Percentiles rank a stretch among this genome's conserved stretches.
These are phyloP conservation scores for Tetragonula carbonaria DNA, from an alignment of 2,888 invertebrate species.

Conservation along the genomic window DNA sequence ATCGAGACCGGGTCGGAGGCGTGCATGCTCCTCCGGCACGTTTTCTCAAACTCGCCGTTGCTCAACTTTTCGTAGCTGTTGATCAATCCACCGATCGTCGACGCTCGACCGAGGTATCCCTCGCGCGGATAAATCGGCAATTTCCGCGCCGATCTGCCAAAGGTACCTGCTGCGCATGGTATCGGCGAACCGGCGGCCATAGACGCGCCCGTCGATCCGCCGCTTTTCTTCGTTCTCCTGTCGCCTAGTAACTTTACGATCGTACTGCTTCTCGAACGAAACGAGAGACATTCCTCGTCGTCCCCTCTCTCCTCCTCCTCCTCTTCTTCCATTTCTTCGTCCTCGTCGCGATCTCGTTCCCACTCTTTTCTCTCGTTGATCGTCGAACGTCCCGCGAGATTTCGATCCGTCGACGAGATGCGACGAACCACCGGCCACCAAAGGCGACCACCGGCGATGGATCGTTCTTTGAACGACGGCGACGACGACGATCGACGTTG, in stretches of 20 bases:
- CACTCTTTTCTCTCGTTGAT: fast-evolving
- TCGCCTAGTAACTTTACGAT: constrained; percentile 60
- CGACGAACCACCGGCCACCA: not conserved
- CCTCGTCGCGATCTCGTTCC: not conserved
- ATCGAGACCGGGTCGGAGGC: constrained; percentile 33
- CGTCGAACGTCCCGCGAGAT: not conserved
- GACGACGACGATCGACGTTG: not conserved
- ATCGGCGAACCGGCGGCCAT: constrained; percentile 66
- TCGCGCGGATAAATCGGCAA: constrained; percentile 74
- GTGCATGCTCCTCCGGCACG: constrained; percentile 60
- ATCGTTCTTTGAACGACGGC: not conserved
- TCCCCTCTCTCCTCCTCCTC: not conserved
- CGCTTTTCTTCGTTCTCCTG: constrained; percentile 23
- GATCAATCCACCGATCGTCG: constrained; percentile 68
- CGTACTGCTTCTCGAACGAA: constrained; percentile 33
- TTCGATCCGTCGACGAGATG: not conserved
- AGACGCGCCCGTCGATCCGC: not conserved
- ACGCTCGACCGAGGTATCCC: constrained; percentile 68
- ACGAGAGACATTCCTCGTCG: constrained; percentile 4
- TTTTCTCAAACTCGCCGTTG: constrained; percentile 72
- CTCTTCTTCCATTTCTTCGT: not conserved
- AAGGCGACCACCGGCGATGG: not conserved
- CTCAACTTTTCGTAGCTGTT: constrained; percentile 75
- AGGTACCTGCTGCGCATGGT: constrained; percentile 61
- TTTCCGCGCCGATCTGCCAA: constrained; percentile 65